Base-by-base conservation (phyloP, 2,113 vertebrate genomes). In the Protobothrops flavoviridis region DNA sequence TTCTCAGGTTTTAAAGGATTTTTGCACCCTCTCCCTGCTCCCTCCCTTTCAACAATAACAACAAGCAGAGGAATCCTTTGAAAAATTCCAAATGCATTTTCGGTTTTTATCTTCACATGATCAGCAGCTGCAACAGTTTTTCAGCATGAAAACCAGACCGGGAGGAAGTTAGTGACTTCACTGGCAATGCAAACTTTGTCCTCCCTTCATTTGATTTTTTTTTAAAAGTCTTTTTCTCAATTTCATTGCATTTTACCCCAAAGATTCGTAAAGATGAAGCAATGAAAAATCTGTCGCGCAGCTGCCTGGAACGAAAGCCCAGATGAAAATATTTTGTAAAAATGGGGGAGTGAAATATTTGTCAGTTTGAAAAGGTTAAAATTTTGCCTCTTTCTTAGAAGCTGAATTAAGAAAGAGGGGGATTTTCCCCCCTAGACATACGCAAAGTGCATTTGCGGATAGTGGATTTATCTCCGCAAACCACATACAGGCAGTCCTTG, bases 81-180 rank as follows among this genome's bases (percentile, higher is more conserved):
- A 94, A 95, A 81, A 95, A 86, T 56, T 5, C 48, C 12, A 5
- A 45, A 11, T 7, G 91, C 90, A 89, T 69, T 53, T 57, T 87
- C 85, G 87, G 87, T 88, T 87, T 52, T 81, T 93, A 89, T 92
- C 95, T 95, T 74, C 59, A 3, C 92, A 90, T 29, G 85, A 96
- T 95, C 94, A 90, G 89, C 91, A 85, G 90, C 92, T 2, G 10
- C 52, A 92, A 90, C 85, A 93, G 92, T 92, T 81, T 96, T 95
- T 92, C 33, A 50, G 90, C 92, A 97, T 96, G 94, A 94, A 96
- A 97, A 96, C 0, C 95, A 95, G 87, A 95, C 85, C 92, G 86
- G 7, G 6, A 12, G 61, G 94, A 93, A 93, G 92, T 59, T 39
- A 88, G 91, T 93, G 55, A 26, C 6, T 81, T 96, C 39, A 5